A percentile compares a stretch with the other conserved stretches of the same genome.
Evolutionary conservation across 1,140 invertebrate species (phyloP).

Genomic region (Globodera ellingtonae): DNA sequence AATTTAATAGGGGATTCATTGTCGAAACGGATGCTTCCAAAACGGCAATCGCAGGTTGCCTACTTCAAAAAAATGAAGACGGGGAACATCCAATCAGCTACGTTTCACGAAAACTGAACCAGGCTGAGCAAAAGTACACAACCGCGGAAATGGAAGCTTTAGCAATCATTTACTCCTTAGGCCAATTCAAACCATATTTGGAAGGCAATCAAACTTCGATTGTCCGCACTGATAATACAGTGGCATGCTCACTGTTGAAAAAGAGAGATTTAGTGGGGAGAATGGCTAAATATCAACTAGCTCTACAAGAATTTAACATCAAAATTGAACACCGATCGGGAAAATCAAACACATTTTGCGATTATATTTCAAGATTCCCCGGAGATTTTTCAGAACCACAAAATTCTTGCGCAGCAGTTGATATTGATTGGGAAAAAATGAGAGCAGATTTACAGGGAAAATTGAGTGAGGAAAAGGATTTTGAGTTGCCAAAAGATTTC

Average conservation of each 20-base stretch:
- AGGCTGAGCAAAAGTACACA: conserved; percentile 5
- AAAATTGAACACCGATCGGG: conserved; percentile 27
- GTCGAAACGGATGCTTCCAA: no score
- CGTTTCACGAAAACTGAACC: conserved; percentile 8
- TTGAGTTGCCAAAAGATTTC: no score
- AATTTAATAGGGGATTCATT: conserved; percentile 6
- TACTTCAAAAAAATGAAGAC: not conserved
- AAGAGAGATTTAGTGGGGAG: conserved; percentile 10
- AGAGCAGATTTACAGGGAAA: no score
- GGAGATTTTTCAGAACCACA: no score
- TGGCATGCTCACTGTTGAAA: not conserved
- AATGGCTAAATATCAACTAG: conserved; percentile 5
- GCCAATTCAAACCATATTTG: no score
- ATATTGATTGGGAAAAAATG: no score
- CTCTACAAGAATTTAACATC: conserved; percentile 1
- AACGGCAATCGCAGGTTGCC: conserved; percentile 1
- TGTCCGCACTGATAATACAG: conserved; percentile 24
- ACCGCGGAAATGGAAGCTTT: conserved; percentile 15
- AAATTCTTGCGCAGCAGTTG: no score
- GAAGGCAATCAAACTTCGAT: no score
- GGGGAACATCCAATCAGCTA: not conserved
- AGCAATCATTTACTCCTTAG: conserved; percentile 6
- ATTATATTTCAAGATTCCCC: conserved; percentile 30
- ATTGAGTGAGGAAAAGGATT: no score
- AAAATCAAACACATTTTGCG: not conserved